Percentiles rank a stretch among this genome's conserved stretches.
Evolutionary conservation across 2,888 invertebrate species (phyloP).

Genomic region (Drosophila nigritarsus): DNA sequence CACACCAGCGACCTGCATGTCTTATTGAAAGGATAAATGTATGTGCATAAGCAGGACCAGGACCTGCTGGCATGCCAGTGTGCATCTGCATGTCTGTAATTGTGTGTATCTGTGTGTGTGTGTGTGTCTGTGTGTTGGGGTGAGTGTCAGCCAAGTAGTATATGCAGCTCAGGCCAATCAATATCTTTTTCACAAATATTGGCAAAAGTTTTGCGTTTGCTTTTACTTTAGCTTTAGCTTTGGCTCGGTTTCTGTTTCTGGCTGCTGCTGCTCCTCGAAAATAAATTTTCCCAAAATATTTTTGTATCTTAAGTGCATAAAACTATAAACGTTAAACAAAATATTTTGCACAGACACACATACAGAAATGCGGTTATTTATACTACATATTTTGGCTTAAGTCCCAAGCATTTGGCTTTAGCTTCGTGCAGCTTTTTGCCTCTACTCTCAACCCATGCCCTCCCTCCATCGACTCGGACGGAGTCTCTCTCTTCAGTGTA

Average conservation of each 20-base stretch:
- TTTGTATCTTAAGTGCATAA: constrained; percentile 78
- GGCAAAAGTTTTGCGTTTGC: constrained; percentile 78
- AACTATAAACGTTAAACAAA: constrained; percentile 81
- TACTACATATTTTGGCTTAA: constrained; percentile 72
- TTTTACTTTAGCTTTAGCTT: constrained; percentile 66
- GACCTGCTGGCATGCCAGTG: constrained; percentile 20
- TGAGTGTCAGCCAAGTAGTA: constrained; percentile 23
- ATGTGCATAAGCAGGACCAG: constrained; percentile 70
- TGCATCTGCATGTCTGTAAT: constrained; percentile 21
- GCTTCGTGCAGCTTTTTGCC: constrained; percentile 67
- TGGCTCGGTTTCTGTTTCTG: constrained; percentile 35
- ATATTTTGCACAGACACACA: constrained; percentile 65
- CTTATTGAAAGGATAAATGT: constrained; percentile 76
- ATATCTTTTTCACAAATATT: constrained; percentile 81
- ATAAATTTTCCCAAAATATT: constrained; percentile 78
- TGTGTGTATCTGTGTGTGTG: constrained; percentile 26
- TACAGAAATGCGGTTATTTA: constrained; percentile 72
- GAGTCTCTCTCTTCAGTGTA: constrained; percentile 37
- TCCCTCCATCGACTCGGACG: neutral
- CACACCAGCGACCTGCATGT: constrained; percentile 53
- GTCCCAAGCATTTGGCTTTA: constrained; percentile 72
- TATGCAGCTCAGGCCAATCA: constrained; percentile 73
- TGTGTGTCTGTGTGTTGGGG: constrained; percentile 8
- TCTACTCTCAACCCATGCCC: constrained; percentile 24
- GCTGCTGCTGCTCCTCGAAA: constrained; percentile 56